Evolutionary conservation across 2,888 invertebrate genomes (phyloP).

Genomic region (Thera obeliscata): DNA sequence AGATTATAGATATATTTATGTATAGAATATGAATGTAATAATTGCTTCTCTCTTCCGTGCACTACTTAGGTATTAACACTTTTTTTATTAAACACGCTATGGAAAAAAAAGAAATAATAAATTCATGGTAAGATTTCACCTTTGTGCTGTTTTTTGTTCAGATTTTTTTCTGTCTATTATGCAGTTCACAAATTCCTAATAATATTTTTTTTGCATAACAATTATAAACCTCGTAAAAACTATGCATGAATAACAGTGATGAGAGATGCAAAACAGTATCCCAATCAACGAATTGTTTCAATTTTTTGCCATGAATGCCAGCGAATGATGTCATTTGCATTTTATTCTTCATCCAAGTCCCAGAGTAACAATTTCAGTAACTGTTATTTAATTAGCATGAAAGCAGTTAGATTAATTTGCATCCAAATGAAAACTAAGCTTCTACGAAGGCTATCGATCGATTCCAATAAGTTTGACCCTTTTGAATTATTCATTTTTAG

Average conservation of each 20-base stretch:
- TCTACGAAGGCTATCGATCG: constrained; percentile 18
- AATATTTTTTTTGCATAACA: no score
- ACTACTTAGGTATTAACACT: no score
- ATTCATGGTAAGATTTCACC: no score
- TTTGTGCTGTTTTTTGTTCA: no score
- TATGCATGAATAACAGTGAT: background rate
- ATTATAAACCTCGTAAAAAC: background rate
- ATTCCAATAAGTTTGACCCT: constrained; percentile 16
- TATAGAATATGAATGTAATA: no score
- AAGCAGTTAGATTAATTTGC: constrained; percentile 19
- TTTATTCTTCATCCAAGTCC: constrained; percentile 5
- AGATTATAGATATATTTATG: no score
- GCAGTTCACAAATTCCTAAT: no score
- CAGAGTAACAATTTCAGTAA: constrained; percentile 10
- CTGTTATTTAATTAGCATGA: constrained; percentile 18
- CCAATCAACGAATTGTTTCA: constrained; percentile 1
- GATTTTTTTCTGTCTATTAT: no score
- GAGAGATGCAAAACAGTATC: background rate
- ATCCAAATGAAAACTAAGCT: constrained; percentile 15
- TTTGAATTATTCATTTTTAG: constrained; percentile 21
- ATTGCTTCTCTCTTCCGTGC: no score
- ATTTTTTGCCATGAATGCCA: background rate
- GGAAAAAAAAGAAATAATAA: no score
- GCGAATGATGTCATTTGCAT: constrained; percentile 5
- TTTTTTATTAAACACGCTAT: no score